Base-by-base conservation (phyloP, 30 jellyfish, hydroid and myxozoan species). In the Cassiopea xamachana region DNA sequence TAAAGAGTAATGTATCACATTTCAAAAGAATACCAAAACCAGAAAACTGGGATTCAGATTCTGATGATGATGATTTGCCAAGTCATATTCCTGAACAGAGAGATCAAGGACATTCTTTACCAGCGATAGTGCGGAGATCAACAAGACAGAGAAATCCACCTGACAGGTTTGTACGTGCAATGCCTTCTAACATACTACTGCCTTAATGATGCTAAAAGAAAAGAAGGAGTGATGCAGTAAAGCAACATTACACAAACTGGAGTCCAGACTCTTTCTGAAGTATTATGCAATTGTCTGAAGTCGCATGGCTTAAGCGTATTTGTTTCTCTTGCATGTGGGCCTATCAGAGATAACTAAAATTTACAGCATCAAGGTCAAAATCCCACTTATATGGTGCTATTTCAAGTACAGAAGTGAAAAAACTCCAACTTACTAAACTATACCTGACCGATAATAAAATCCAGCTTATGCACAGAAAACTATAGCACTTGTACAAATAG, bases 91-190 rank as follows among this genome's bases (percentile, higher is more conserved):
- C 88, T 79, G 88, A 51, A 79, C 88, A 79, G 48, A 79, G 78
- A 79, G 88, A 79, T 5, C 88, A 79, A 55, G 64, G 64, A 55
- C 64, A 55, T 55, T 55, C 64, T n/a, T 51, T 16, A 79, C 88
- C 88, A 51, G 49, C 44, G 75, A 79, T 51, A 16, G 44, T 79
- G 78, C 88, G 88, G 27, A 79, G 88, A 79, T 79, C 88, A 79
- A 79, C 77, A 17, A 79, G 88, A 79, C 88, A 79, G 81, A 79
- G 73, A 86, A 17, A 43, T 69, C 78, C 45, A 69, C 78, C 78
- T 17, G 48, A 0, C 8, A 69, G 78, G 15, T 69, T 69, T n/a
- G 78, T 8, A 69, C 48, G 48, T 69, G 78, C 45, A 43, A 43
- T 69, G 15, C 78, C 78, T 43, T 69, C 78, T 0, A 69, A 69